Percentiles rank a stretch among this genome's conserved stretches.
These are phyloP conservation scores for Germaria angustata DNA, from an alignment of 2,888 invertebrate species.

Conservation along the genomic window DNA sequence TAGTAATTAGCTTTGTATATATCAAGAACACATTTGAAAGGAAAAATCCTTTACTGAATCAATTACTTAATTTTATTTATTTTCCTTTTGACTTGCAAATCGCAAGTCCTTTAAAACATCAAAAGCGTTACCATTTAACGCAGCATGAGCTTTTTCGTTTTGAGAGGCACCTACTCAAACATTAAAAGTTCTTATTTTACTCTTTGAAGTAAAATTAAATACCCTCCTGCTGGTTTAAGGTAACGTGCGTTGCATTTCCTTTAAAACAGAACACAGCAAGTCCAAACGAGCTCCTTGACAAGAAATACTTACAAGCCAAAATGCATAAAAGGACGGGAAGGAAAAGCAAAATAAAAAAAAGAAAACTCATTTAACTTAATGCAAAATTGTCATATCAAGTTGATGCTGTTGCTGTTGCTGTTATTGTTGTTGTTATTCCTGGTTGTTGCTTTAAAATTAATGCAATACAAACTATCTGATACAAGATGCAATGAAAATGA, in stretches of 20 bases:
- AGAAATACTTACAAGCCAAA: not conserved
- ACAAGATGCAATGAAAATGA: constrained; percentile 22
- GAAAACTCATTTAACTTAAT: constrained; percentile 59
- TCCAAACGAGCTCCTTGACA: constrained; percentile 16
- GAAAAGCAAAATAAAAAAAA: not conserved
- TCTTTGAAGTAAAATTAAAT: not conserved
- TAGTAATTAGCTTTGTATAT: too few relatives aligned
- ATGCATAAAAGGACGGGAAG: not conserved
- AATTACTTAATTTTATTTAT: too few relatives aligned
- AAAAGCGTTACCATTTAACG: not conserved
- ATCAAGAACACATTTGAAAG: too few relatives aligned
- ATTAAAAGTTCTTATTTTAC: not conserved
- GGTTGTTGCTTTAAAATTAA: constrained; percentile 30
- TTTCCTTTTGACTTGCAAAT: too few relatives aligned
- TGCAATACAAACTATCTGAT: constrained; percentile 20
- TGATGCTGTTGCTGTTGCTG: not conserved
- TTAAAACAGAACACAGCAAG: constrained; percentile 1
- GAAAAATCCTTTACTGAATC: too few relatives aligned
- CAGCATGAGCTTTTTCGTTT: not conserved
- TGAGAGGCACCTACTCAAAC: not conserved
- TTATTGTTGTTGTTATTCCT: not conserved
- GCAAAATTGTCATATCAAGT: constrained; percentile 34
- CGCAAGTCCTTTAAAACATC: too few relatives aligned
- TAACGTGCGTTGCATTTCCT: constrained; percentile 37
- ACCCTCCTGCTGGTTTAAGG: constrained; percentile 16